Conservation (phyloP, 2,888 invertebrate species). For the Drosophila putrida region DNA sequence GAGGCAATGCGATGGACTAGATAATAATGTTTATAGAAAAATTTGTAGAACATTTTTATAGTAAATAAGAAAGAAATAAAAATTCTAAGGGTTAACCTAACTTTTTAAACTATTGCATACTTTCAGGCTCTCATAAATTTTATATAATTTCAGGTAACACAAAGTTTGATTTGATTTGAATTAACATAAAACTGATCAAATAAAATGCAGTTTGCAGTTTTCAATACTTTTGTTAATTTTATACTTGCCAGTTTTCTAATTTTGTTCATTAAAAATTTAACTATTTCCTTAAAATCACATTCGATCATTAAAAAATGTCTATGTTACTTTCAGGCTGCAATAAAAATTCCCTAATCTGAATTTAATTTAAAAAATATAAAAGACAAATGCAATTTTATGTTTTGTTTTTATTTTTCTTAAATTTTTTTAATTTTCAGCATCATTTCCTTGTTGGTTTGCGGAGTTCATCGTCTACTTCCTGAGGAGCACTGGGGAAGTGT, state of each 20-base stretch:
- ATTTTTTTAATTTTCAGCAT: constrained; percentile 1
- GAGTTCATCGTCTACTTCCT: constrained; percentile 65
- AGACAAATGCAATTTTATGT: constrained; percentile 1
- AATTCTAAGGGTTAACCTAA: neutral
- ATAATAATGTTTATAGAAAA: too few species aligned
- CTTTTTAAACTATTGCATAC: constrained; percentile 24
- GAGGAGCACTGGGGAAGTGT: constrained; percentile 71
- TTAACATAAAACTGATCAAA: neutral
- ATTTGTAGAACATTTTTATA: too few species aligned
- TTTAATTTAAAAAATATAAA: neutral
- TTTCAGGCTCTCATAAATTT: constrained; percentile 16
- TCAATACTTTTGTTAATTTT: neutral
- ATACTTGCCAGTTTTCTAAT: neutral
- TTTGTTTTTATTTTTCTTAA: constrained; percentile 33
- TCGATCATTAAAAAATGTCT: too few species aligned
- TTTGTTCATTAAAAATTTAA: too few species aligned
- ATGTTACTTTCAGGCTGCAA: constrained; percentile 19
- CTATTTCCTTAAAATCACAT: too few species aligned
- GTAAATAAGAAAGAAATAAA: too few species aligned
- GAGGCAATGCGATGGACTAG: neutral
- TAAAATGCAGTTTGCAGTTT: neutral
- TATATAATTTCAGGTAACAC: too few species aligned
- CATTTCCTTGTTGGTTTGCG: neutral
- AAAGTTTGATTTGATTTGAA: neutral
- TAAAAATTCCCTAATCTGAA: neutral